Base-by-base conservation (phyloP, 2,113 vertebrate species). In the Mixornis gularis region DNA sequence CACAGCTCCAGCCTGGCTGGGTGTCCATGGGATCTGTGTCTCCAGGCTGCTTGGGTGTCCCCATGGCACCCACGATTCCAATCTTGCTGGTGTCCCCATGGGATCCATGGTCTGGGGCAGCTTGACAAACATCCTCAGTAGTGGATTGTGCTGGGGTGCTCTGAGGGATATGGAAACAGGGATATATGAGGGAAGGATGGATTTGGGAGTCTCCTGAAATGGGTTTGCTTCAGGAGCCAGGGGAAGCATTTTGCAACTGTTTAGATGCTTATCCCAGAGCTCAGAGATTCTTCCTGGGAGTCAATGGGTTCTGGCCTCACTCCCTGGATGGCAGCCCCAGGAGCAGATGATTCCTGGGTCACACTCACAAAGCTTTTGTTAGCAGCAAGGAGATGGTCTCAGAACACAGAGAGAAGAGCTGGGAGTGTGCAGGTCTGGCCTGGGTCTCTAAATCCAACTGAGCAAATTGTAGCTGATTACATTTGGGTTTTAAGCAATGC, bases 111-210 rank as follows among this genome's bases (percentile, higher is more conserved):
- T 60, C 36, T 27, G 43, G 30, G 17, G 14, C 19, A 20, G 17
- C n/a, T 30, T 21, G 52, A 41, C 3, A 20, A 29, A 9, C n/a
- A 12, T 10, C 27, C n/a, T 22, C 21, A 32, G 55, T 21, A 32
- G 9, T 3, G 19, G 19, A 10, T 16, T 46, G 56, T 0, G 3
- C 59, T 36, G 69, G 20, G 49, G 43, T 64, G 59, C 59, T 72
- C 7, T 0, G 9, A 58, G 48, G 44, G n/a, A 38, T 46, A 4
- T 0, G 1, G 41, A 60, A 82, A 36, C 14, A 32, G 6, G 17
- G 14, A 9, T 21, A 1, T 6, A 11, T 0, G 3, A 36, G 27
- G 13, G 49, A 48, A 52, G 53, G 21, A 49, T 3, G 5, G 38
- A 4, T 87, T 15, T 59, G 36, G 59, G 40, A 81, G 15, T 21